Base-by-base conservation (phyloP, 1,140 invertebrate genomes). In the Ruditapes philippinarum region DNA sequence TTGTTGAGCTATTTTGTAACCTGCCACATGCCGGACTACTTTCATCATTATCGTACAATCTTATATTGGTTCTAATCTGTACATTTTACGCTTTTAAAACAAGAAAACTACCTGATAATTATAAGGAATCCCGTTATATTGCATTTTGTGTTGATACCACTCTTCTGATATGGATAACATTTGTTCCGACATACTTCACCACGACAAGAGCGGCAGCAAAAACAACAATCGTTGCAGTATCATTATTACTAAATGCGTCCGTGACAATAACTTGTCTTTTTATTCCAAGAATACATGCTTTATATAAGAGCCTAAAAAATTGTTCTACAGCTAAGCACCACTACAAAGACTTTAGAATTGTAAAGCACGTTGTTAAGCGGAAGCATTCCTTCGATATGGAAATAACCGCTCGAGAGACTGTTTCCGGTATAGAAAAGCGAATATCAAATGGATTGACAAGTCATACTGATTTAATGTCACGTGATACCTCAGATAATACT, bases 71-170 rank as follows among this genome's bases (percentile, higher is more conserved):
- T 89, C 96, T 98, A 11, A 96, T 98, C 4, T 98, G 98, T 95
- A 98, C 98, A 0, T 97, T 98, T 28, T 98, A 99, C 94, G 98
- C 98, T 3, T 97, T 99, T 0, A 96, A 98, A 73, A 94, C 94
- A 4, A 90, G 94, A n/a, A 90, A 90, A 70, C 90, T 95, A 36
- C 94, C 94, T 11, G 91, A 95, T 89, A 94, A 95, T 89, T 95
- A 93, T 89, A 94, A 94, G 89, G 94, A 95, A 84, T 94, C 94
- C 1, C 92, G 94, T 33, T 95, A 93, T 89, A 94, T 94, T 45
- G 89, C 91, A 25, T 91, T 94, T 85, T 94, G 93, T 81, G 94
- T 94, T 19, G 93, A 92, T 81, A 94, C 94, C 40, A 95, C 94
- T 0, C 65, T 94, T 1, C 70, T 95, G 2, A 91, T 95, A 49